Base-by-base conservation (phyloP, 2,888 invertebrate genomes). In the Acleris literana region DNA sequence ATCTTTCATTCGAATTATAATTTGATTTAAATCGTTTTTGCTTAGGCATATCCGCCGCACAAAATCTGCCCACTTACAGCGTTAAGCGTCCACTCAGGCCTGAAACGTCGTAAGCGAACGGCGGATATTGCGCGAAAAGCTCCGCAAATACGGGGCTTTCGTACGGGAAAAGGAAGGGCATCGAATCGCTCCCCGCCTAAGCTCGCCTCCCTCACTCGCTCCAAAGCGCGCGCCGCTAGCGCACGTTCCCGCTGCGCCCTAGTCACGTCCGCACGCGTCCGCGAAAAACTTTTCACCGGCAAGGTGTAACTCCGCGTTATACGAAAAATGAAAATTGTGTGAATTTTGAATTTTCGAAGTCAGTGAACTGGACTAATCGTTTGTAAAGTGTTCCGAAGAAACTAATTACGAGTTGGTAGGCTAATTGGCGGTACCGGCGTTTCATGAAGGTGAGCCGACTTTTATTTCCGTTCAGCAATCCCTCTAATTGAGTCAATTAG, bases 401-500 rank as follows among this genome's bases (percentile, higher is more conserved):
- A 85, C 88, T 91, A 91, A 91, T 92, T 90, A 90, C 86, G 78
- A 86, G 87, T 83, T 79, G 82, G 85, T 87, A 85, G 85, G 85
- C 90, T 92, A 92, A 92, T 92, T 92, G 91, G 90, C 87, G 82
- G 84, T 83, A 85, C 88, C 88, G 88, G 88, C 90, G 88, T 90
- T 92, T 89, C 90, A 92, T 92, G 92, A 92, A 92, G 92, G 92
- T 92, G 89, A 92, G 92, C 83, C 85, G 88, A 88, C 89, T 92
- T 90, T 92, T 91, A 92, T 92, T 92, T 92, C 90, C 91, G 91
- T 92, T 90, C 90, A 86, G 89, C 89, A 91, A 92, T 92, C 90
- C 90, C 90, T 90, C 91, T 92, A 92, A 92, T 91, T 92, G 90
- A 88, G 84, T 90, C 92, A 91, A 92, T 92, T 92, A 92, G 92